phyloP scores from a whole-genome alignment of 2,797 vertebrate genomes.

The Pampus argenteus region DNA sequence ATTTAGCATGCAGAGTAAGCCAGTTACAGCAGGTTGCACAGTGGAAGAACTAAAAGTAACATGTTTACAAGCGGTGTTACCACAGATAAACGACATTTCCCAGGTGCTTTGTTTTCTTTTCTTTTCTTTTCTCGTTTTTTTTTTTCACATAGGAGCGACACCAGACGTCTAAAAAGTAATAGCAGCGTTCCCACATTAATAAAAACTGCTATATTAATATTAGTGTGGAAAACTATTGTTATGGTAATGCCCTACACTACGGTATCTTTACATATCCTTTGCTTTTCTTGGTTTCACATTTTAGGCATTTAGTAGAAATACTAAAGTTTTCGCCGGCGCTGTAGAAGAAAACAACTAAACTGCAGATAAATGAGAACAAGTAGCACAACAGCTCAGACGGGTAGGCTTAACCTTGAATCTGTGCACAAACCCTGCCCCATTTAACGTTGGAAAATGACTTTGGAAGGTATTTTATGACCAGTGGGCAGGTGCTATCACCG shows the following conservation, averaged over 20 bases:
- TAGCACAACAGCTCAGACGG: slow-evolving; percentile 10
- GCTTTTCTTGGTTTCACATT: background rate
- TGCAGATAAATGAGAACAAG: slow-evolving; percentile 45
- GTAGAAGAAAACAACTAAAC: slow-evolving; percentile 1
- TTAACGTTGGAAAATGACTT: slow-evolving; percentile 56
- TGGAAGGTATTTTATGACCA: slow-evolving; percentile 51
- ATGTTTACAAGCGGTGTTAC: slow-evolving; percentile 3
- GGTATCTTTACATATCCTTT: background rate
- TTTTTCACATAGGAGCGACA: background rate
- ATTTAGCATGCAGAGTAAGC: slow-evolving; percentile 35
- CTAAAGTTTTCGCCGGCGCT: slow-evolving; percentile 9
- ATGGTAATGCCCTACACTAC: background rate
- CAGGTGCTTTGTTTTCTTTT: slow-evolving; percentile 10
- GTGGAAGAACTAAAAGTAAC: slow-evolving; percentile 15
- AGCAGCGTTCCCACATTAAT: no score
- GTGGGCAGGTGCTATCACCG: slow-evolving; percentile 56
- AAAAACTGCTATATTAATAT: background rate
- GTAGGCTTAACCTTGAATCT: slow-evolving; percentile 60
- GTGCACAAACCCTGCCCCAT: slow-evolving; percentile 41
- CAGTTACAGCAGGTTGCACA: slow-evolving; percentile 23
- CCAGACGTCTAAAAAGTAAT: no score
- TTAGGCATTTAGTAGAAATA: background rate
- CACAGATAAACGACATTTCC: slow-evolving; percentile 6
- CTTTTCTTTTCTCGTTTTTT: background rate
- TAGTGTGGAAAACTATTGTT: background rate